Conservation (phyloP, 2,113 vertebrate species). For the Empidonax alnorum region DNA sequence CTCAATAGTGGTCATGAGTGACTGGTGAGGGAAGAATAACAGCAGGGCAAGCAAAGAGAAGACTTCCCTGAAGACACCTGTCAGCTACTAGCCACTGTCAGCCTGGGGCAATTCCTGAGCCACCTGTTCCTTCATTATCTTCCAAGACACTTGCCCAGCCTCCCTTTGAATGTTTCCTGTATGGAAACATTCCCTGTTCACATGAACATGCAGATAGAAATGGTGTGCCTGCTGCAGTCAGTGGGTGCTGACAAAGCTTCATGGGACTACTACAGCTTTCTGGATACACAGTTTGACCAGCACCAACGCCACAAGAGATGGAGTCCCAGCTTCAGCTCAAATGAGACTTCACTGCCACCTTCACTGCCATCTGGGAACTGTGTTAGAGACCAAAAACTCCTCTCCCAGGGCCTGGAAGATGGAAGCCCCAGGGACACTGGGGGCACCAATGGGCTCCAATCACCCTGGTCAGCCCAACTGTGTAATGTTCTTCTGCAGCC, state of each 20-base stretch:
- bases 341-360: not conserved
- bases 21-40: not conserved
- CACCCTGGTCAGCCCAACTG: accelerated
- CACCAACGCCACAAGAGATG: not conserved
- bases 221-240: not conserved
- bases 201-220: not conserved
- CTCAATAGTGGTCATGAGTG: not conserved
- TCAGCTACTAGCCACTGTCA: not conserved
- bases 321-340: not conserved
- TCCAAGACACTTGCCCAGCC: not conserved
- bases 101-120: not conserved
- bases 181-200: not conserved
- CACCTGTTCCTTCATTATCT: not conserved
- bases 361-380: not conserved
- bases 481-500: not conserved
- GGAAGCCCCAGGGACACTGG: not conserved
- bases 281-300: not conserved
- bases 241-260: not conserved
- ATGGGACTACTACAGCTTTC: not conserved
- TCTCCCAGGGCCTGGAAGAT: not conserved
- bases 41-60: not conserved
- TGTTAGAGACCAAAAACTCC: not conserved
- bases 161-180: not conserved
- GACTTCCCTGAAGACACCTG: not conserved
- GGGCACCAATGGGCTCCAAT: not conserved